Base-by-base conservation (phyloP, 2,888 invertebrate genomes). In the Zele albiditarsus region DNA sequence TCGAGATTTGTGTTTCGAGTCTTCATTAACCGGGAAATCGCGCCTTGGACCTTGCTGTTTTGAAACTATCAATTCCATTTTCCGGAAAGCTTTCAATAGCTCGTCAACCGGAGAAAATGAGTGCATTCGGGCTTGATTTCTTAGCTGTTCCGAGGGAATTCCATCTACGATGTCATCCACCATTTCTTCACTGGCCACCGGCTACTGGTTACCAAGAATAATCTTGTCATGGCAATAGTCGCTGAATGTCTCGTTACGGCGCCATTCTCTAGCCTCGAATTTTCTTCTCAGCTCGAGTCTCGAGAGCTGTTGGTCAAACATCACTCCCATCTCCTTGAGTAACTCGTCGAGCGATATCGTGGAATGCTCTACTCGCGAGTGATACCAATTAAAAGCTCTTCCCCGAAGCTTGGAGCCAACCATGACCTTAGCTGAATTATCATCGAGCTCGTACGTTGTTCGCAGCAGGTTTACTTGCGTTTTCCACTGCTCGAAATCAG, bases 201-300 rank as follows among this genome's bases (percentile, higher is more conserved):
- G 80, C 12, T 78, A 73, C 10, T 68, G 42, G 65, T 80, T 79
- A 0, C 76, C 76, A 10, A 80, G 69, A 23, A 81, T 75, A 3
- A 77, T 60, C 57, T 81, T 81, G n/a, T 77, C 76, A 31, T 80
- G 79, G 46, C 68, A 76, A 76, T 81, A 81, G 42, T 80, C 79
- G 28, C 67, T 73, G 27, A 78, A 81, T 2, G 77, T 70, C 49
- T 79, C 78, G 42, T 14, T 60, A 20, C 33, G 25, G 25, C 70
- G 71, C 81, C 81, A 81, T 38, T 69, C 72, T 20, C 77, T 63
- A 0, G 71, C 69, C 31, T 80, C 77, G 38, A 80, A 80, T 31
- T 60, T 72, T 67, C 71, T 77, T 14, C 77, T 33, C 67, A 78
- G 27, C 16, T 76, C 67, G 25, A 79, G 33, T 73, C 58, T 73